Percentiles rank a stretch among this genome's conserved stretches.
Conservation (phyloP, 2,113 vertebrate genomes). For the Anser cygnoides region DNA sequence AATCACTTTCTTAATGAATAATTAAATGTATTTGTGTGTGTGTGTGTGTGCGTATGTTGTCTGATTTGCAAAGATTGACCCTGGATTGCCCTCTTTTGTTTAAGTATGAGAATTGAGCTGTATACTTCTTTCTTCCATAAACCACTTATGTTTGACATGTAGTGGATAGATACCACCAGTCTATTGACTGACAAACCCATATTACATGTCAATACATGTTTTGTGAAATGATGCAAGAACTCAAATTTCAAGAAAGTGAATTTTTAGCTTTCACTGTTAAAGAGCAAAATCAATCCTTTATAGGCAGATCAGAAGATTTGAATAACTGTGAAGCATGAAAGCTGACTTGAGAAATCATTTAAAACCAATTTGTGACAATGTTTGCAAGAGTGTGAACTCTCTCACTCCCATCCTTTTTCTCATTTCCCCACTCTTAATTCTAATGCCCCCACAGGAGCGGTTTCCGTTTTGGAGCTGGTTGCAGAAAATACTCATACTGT, state of each 20-base stretch:
- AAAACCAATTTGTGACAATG: fast-evolving
- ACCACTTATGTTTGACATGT: not conserved
- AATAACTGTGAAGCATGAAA: not conserved
- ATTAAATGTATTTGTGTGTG: not conserved
- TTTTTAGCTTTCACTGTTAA: not conserved
- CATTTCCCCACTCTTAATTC: not conserved
- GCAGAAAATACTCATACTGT: not conserved
- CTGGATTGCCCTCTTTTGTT: not conserved
- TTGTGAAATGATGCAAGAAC: not conserved
- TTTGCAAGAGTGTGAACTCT: not conserved
- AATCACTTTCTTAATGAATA: not conserved
- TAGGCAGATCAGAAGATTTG: not conserved
- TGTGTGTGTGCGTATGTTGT: not conserved
- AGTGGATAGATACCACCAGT: not conserved
- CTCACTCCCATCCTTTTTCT: not conserved
- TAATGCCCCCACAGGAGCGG: not conserved
- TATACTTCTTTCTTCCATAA: not conserved
- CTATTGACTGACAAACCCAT: not conserved
- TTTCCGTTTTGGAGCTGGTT: not conserved
- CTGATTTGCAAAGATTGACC: not conserved
- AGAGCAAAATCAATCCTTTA: not conserved
- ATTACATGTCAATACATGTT: not conserved
- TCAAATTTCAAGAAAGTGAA: not conserved
- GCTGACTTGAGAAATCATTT: not conserved
- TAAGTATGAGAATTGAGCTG: not conserved